These are phyloP conservation scores for Meloe dianella DNA, from an alignment of 2,888 invertebrate species.

Conservation along the genomic window DNA sequence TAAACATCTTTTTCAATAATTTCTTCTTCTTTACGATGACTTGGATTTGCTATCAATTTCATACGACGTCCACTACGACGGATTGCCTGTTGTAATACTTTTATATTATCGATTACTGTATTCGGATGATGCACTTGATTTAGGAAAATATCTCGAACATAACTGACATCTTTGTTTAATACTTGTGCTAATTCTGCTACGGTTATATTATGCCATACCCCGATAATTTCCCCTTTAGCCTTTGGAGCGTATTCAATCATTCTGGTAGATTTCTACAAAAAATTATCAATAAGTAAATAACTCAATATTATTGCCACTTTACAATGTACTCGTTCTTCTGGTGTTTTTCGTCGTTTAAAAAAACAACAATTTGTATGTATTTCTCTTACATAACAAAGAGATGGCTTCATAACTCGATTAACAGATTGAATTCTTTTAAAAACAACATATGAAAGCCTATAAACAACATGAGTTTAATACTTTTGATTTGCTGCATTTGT, in stretches of 20 bases:
- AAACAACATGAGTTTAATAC: conserved; percentile 14
- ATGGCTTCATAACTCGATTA: conserved; percentile 6
- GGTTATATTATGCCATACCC: conserved; percentile 83
- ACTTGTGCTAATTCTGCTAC: conserved; percentile 74
- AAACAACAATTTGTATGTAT: conserved; percentile 54
- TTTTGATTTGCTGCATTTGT: not conserved
- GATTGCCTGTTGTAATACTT: conserved; percentile 52
- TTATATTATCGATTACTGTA: conserved; percentile 50
- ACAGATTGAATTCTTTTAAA: conserved; percentile 25
- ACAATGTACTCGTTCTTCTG: conserved; percentile 66
- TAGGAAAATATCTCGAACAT: conserved; percentile 54
- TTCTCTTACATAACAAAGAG: not conserved
- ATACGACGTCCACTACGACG: conserved; percentile 53
- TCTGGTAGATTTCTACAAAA: conserved; percentile 60
- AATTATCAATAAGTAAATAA: conserved; percentile 35
- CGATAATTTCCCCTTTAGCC: conserved; percentile 63
- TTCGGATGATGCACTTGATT: conserved; percentile 47
- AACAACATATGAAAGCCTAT: conserved; percentile 26
- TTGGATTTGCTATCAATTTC: conserved; percentile 50
- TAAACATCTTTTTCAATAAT: conserved; percentile 57
- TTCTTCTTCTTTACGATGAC: conserved; percentile 35
- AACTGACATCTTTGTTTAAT: conserved; percentile 69
- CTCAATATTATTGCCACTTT: not conserved
- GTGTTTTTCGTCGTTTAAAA: conserved; percentile 67
- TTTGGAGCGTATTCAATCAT: conserved; percentile 70